Evolutionary conservation across 2,113 vertebrate species (phyloP).

Genomic region (Tragelaphus buxtoni): DNA sequence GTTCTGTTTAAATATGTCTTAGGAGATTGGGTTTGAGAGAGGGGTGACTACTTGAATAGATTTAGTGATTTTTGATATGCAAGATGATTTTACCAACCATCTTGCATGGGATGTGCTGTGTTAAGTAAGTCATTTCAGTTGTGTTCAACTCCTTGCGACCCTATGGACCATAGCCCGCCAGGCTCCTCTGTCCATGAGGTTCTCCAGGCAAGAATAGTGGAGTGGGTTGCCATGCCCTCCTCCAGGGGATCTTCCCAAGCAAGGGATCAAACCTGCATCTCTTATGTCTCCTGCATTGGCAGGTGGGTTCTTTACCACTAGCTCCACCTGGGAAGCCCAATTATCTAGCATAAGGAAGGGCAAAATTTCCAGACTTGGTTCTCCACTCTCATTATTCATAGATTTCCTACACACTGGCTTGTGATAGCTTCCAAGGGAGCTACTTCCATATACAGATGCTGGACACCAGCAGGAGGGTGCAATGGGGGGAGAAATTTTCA

Average conservation of each 20-base stretch:
- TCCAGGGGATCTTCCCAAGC: neutral
- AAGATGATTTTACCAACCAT: slow-evolving; percentile 23
- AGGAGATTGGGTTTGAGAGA: neutral
- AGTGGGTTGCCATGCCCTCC: neutral
- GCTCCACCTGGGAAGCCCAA: neutral
- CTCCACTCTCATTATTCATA: neutral
- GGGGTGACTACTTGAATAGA: neutral
- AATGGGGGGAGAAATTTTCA: neutral
- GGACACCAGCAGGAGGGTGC: neutral
- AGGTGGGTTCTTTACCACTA: neutral
- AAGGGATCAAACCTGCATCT: neutral
- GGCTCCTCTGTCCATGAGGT: neutral
- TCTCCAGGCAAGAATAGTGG: neutral
- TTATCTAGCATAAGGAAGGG: neutral
- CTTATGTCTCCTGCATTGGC: neutral
- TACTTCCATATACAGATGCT: neutral
- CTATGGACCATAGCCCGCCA: accelerated
- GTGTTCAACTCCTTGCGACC: neutral
- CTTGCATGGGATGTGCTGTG: neutral
- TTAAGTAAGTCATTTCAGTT: neutral
- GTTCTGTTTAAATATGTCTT: slow-evolving; percentile 35
- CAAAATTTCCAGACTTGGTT: neutral
- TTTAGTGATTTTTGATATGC: slow-evolving; percentile 39
- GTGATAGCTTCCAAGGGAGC: neutral
- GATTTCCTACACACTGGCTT: neutral